A percentile compares a stretch with the other conserved stretches of the same genome.
Conservation (phyloP, 2,888 invertebrate genomes). For the Lycaena phlaeas region DNA sequence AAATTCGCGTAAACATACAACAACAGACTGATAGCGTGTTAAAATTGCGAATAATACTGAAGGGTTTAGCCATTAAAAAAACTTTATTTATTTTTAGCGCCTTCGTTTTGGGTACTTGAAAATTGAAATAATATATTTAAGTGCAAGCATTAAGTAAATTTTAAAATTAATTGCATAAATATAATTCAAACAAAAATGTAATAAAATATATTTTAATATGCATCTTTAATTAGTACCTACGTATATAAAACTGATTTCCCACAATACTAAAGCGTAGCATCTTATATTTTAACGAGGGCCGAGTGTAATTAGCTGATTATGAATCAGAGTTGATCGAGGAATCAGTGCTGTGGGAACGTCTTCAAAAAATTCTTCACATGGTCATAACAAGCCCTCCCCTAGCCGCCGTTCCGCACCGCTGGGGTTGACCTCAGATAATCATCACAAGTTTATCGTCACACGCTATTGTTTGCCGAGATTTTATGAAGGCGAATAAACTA, state of each 20-base stretch:
- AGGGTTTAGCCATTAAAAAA: too few species aligned
- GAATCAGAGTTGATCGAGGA: conserved; percentile 64
- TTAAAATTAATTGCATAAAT: too few species aligned
- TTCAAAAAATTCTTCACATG: conserved; percentile 68
- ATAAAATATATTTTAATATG: conserved; percentile 8
- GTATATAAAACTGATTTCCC: conserved; percentile 15
- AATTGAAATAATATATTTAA: background rate
- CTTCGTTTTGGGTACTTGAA: background rate
- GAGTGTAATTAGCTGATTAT: conserved; percentile 63
- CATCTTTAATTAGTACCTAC: conserved; percentile 12
- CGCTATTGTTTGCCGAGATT: conserved; percentile 62
- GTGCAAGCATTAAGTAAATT: background rate
- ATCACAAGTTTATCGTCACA: conserved; percentile 58
- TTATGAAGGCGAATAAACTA: conserved; percentile 15
- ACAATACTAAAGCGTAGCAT: conserved; percentile 13
- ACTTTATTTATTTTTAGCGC: too few species aligned
- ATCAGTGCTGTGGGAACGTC: conserved; percentile 70
- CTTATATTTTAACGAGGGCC: conserved; percentile 31
- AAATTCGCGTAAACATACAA: too few species aligned
- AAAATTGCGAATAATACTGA: too few species aligned
- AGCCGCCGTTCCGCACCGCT: conserved; percentile 61
- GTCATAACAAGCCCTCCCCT: conserved; percentile 51
- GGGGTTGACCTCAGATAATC: conserved; percentile 63
- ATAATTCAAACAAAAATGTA: conserved; percentile 9
- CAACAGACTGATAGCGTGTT: too few species aligned